A percentile compares a stretch with the other conserved stretches of the same genome.
phyloP scores from a whole-genome alignment of 2,113 vertebrate species.

The Pluvianellus socialis region DNA sequence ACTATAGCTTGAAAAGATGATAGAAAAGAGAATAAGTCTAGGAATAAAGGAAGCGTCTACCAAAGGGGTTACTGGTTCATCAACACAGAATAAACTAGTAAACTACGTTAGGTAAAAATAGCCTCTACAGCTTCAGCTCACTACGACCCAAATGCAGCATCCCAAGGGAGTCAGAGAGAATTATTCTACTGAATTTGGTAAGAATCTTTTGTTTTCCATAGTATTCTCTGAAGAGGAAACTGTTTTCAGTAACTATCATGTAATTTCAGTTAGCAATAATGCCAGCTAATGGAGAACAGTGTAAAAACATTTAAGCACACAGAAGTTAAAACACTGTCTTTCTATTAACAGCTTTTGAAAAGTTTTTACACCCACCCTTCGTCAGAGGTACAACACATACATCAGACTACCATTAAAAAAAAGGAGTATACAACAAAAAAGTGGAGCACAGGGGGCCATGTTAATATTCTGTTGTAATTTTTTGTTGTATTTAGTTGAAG shows the following conservation, averaged over 20 bases:
- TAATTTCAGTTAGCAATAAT: background rate
- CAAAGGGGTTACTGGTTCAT: background rate
- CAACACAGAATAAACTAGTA: background rate
- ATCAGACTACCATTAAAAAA: background rate
- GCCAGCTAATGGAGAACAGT: background rate
- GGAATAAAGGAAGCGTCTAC: background rate
- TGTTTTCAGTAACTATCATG: background rate
- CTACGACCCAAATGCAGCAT: background rate
- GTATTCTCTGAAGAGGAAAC: background rate
- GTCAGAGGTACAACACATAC: background rate
- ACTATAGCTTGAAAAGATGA: background rate
- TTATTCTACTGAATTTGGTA: background rate
- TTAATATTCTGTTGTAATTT: no score
- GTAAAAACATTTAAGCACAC: background rate
- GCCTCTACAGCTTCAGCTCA: background rate
- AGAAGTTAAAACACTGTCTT: background rate
- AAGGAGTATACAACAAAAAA: background rate
- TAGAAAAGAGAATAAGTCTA: background rate
- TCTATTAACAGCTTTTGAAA: background rate
- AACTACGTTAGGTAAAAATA: background rate
- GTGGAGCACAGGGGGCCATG: background rate
- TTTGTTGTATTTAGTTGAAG: background rate
- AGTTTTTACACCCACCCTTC: background rate
- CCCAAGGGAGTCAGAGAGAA: background rate
- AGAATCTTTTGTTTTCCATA: background rate